Evolutionary conservation across 2,888 invertebrate genomes (phyloP).

Genomic region (Eupithecia subumbrata): DNA sequence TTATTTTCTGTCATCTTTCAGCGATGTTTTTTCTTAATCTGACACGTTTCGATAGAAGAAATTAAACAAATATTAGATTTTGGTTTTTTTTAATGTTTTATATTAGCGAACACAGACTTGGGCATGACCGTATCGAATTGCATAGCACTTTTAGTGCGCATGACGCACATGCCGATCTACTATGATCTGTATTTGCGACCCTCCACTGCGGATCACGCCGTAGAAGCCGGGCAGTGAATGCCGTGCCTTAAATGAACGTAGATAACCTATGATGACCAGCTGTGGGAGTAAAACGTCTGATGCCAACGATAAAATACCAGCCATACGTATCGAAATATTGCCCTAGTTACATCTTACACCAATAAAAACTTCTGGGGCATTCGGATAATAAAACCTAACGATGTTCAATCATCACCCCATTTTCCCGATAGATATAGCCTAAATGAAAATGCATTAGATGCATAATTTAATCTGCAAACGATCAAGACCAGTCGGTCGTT

Average conservation of each 20-base stretch:
- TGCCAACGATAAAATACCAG: not conserved
- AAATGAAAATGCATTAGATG: not conserved
- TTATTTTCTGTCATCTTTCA: not conserved
- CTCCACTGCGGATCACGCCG: too few species aligned
- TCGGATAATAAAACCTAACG: not conserved
- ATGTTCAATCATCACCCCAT: not conserved
- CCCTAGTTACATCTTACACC: not conserved
- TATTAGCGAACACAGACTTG: not conserved
- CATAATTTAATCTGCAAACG: conserved; percentile 37
- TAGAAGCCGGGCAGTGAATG: not conserved
- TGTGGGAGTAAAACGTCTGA: not conserved
- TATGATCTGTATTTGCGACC: not conserved
- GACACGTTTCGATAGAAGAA: not conserved
- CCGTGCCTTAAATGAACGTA: not conserved
- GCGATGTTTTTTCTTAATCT: not conserved
- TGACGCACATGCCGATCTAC: not conserved
- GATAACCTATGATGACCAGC: not conserved
- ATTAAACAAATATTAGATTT: not conserved
- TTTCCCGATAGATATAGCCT: not conserved
- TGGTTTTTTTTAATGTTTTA: not conserved
- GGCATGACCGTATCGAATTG: not conserved
- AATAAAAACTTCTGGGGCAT: not conserved
- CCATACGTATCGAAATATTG: not conserved
- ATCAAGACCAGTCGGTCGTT: conserved; percentile 48
- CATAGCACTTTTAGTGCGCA: not conserved